phyloP scores from a whole-genome alignment of 2,888 invertebrate species.

The Phengaris arion region DNA sequence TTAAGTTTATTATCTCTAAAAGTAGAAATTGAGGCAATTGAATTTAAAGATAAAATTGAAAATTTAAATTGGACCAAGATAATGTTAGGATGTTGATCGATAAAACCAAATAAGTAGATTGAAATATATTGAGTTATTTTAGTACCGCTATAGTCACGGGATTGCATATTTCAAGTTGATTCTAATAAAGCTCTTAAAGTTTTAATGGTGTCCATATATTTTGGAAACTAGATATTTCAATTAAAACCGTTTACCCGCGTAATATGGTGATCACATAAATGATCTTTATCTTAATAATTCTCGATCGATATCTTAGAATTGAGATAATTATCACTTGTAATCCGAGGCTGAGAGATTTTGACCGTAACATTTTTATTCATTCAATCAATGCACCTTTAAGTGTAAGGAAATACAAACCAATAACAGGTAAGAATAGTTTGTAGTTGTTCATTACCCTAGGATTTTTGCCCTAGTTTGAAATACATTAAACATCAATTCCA shows the following conservation, averaged over 20 bases:
- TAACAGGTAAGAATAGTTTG: too few species aligned
- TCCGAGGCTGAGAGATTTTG: not conserved
- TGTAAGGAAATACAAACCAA: too few species aligned
- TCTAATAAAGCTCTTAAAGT: not conserved
- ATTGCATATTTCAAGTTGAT: not conserved
- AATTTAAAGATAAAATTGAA: not conserved
- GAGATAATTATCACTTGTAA: constrained; percentile 2
- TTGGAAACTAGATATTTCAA: not conserved
- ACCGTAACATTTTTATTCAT: not conserved
- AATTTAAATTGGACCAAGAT: constrained; percentile 4
- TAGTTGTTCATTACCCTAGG: too few species aligned
- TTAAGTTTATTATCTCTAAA: constrained; percentile 4
- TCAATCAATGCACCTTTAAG: too few species aligned
- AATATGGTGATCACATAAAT: not conserved
- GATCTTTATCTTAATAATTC: not conserved
- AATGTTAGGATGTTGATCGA: not conserved
- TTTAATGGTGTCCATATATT: constrained; percentile 1
- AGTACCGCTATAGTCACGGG: not conserved
- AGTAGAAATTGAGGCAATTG: not conserved
- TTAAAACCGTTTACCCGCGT: not conserved
- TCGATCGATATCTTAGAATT: not conserved
- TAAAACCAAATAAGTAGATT: not conserved
- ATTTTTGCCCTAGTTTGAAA: too few species aligned
- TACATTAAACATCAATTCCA: too few species aligned
- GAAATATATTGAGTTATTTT: not conserved